A percentile compares a stretch with the other conserved stretches of the same genome.
Evolutionary conservation across 2,113 vertebrate genomes (phyloP).

Genomic region (Ceyx cyanopectus): DNA sequence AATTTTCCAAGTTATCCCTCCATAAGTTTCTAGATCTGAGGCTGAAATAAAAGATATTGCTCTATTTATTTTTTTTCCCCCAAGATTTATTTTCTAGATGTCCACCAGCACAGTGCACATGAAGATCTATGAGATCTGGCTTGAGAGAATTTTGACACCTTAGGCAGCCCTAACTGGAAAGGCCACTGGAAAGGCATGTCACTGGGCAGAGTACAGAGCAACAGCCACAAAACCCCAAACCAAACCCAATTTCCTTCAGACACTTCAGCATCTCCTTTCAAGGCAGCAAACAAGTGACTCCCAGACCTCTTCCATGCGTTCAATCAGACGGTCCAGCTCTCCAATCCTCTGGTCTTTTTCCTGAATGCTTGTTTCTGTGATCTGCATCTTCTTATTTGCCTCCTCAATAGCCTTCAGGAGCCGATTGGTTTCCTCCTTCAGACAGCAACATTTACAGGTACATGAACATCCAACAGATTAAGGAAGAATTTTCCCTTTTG

Average conservation of each 20-base stretch:
- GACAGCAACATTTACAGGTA: neutral
- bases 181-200: neutral
- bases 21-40: neutral
- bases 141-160: neutral
- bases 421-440: conserved; percentile 88
- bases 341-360: conserved; percentile 90
- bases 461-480: neutral
- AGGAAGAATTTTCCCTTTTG: neutral
- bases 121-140: neutral
- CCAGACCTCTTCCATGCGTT: conserved; percentile 90
- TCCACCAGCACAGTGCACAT: neutral
- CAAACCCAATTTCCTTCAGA: neutral
- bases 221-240: neutral
- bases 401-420: conserved; percentile 92
- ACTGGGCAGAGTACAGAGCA: neutral
- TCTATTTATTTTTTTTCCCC: neutral
- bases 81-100: neutral
- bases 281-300: neutral
- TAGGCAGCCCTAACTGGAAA: neutral
- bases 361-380: conserved; percentile 86
- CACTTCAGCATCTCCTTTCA: neutral
- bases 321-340: conserved; percentile 91
- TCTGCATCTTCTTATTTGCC: conserved; percentile 85
- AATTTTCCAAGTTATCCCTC: neutral
- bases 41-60: neutral